Conservation (phyloP, 1,140 invertebrate genomes). For the Pseudomyrmex dendroicus region DNA sequence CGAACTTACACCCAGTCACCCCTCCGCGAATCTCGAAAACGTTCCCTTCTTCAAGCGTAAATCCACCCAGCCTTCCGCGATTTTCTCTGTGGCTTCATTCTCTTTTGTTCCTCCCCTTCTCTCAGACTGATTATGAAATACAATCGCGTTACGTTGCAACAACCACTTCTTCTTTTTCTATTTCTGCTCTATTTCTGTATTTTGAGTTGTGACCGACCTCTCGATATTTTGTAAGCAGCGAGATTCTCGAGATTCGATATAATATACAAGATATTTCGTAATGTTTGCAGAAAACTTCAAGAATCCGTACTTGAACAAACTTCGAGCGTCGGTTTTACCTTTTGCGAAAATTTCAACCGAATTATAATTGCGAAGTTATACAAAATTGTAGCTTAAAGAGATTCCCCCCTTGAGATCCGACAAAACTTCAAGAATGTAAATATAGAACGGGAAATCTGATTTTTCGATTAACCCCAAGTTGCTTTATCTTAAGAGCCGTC, state of each 20-base stretch:
- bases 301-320: constrained; percentile 26
- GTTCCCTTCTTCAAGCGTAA: constrained; percentile 63
- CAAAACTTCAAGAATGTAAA: constrained; percentile 42
- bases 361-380: constrained; percentile 53
- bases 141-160: constrained; percentile 63
- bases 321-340: background rate
- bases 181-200: too few species aligned
- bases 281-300: constrained; percentile 37
- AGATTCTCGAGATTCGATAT: constrained; percentile 7
- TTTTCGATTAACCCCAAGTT: constrained; percentile 19
- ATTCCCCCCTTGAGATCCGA: background rate
- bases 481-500: constrained; percentile 20
- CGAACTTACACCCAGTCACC: constrained; percentile 11
- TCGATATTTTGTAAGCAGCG: background rate
- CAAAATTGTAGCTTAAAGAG: constrained; percentile 46
- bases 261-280: constrained; percentile 12
- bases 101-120: constrained; percentile 41
- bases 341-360: constrained; percentile 37
- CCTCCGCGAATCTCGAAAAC: constrained; percentile 61
- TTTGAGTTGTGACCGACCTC: background rate
- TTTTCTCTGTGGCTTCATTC: constrained; percentile 44
- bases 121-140: constrained; percentile 33
- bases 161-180: constrained; percentile 32
- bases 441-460: constrained; percentile 40
- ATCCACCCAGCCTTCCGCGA: constrained; percentile 63